phyloP scores from a whole-genome alignment of 2,797 vertebrate genomes.

The Danio kyathit region DNA sequence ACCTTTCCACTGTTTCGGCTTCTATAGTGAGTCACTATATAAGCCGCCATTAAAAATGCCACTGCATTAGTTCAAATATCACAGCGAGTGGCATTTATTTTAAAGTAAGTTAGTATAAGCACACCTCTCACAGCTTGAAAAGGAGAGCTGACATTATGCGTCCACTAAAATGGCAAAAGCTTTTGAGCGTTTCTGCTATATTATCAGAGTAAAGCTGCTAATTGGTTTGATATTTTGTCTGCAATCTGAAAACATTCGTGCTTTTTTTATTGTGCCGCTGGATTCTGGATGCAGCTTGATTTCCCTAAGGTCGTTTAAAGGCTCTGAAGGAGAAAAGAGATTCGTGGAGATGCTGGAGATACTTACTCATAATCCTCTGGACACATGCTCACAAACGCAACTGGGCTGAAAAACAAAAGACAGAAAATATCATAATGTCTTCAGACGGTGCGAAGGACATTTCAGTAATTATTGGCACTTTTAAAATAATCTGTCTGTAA shows the following conservation, averaged over 20 bases:
- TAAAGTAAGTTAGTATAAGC: not conserved
- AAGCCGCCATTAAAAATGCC: not conserved
- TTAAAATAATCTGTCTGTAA: too few species aligned
- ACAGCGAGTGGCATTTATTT: not conserved
- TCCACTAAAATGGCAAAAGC: not conserved
- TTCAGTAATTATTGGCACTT: too few species aligned
- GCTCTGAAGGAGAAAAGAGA: not conserved
- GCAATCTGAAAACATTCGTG: not conserved
- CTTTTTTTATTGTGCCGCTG: not conserved
- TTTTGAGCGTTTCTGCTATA: not conserved
- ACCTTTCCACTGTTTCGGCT: not conserved
- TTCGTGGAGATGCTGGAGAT: slow-evolving; percentile 48
- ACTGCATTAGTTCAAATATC: not conserved
- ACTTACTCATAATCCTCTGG: slow-evolving; percentile 88
- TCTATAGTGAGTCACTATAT: not conserved
- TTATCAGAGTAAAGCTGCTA: slow-evolving; percentile 1
- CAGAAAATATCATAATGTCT: slow-evolving; percentile 63
- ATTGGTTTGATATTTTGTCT: not conserved
- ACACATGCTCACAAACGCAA: slow-evolving; percentile 88
- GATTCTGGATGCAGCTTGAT: not conserved
- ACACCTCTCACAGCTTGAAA: not conserved
- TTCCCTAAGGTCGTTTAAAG: not conserved
- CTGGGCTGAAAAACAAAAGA: slow-evolving; percentile 76
- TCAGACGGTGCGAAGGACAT: too few species aligned
- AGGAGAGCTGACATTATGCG: not conserved